Evolutionary conservation across 2,113 vertebrate species (phyloP).

Genomic region (Nothobranchius furzeri): DNA sequence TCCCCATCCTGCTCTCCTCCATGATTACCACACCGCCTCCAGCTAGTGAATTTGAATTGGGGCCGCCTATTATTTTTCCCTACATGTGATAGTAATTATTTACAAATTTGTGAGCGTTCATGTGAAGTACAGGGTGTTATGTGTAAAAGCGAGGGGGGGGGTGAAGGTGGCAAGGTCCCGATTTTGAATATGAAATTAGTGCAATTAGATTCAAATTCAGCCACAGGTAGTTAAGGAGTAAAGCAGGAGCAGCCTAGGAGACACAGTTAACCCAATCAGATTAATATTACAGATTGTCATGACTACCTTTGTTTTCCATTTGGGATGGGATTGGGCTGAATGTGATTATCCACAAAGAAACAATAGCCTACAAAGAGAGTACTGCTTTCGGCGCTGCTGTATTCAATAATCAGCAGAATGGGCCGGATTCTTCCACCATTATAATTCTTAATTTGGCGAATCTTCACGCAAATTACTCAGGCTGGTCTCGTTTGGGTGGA

Average conservation of each 20-base stretch:
- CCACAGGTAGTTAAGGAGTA: conserved; percentile 69
- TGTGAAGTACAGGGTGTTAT: conserved; percentile 77
- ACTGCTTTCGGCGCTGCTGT: conserved; percentile 67
- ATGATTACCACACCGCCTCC: conserved; percentile 77
- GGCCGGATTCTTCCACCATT: conserved; percentile 65
- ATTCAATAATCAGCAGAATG: conserved; percentile 73
- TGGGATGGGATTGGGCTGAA: conserved; percentile 47
- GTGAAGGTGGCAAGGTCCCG: conserved; percentile 47
- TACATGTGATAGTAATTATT: conserved; percentile 83
- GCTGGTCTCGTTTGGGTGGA: conserved; percentile 70
- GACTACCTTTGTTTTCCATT: conserved; percentile 69
- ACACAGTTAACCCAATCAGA: conserved; percentile 74
- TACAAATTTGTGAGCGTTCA: conserved; percentile 77
- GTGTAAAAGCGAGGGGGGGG: conserved; percentile 63
- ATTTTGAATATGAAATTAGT: conserved; percentile 76
- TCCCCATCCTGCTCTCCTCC: conserved; percentile 62
- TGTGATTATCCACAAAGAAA: conserved; percentile 68
- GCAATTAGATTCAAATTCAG: conserved; percentile 73
- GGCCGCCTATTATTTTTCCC: conserved; percentile 73
- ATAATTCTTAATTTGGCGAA: conserved; percentile 78
- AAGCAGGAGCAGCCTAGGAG: conserved; percentile 52
- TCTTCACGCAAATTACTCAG: conserved; percentile 74
- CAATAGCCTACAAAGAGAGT: conserved; percentile 57
- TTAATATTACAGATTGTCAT: conserved; percentile 80
- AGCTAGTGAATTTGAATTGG: conserved; percentile 78